phyloP scores from a whole-genome alignment of 2,113 vertebrate species.

The Oxygymnocypris stewartii region DNA sequence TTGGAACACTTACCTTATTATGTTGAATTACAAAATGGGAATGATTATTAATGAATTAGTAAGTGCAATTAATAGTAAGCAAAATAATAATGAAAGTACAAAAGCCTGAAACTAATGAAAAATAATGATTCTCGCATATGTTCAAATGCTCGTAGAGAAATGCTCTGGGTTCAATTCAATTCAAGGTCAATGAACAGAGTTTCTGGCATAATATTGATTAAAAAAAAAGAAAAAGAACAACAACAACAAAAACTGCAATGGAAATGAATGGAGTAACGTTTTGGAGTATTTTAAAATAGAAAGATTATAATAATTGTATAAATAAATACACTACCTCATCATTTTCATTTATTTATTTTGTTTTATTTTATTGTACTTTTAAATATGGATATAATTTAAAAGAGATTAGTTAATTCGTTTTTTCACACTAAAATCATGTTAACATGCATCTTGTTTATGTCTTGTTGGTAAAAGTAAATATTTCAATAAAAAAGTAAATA shows the following conservation, averaged over 20 bases:
- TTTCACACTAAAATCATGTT: background rate
- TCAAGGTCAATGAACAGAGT: background rate
- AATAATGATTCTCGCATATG: background rate
- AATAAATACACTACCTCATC: background rate
- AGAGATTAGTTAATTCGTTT: background rate
- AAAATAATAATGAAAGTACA: background rate
- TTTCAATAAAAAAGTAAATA: background rate
- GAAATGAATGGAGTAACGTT: background rate
- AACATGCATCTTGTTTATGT: background rate
- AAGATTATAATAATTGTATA: background rate
- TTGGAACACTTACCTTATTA: background rate
- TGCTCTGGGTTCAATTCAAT: background rate
- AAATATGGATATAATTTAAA: background rate
- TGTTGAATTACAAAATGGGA: background rate
- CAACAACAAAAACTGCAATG: background rate
- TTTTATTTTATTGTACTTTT: background rate
- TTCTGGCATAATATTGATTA: background rate
- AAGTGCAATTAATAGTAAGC: background rate
- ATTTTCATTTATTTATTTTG: background rate
- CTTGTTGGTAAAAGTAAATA: background rate
- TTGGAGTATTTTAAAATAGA: background rate
- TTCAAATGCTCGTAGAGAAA: background rate
- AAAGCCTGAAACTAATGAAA: background rate
- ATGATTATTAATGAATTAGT: background rate
- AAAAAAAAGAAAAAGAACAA: background rate